phyloP scores from a whole-genome alignment of 2,797 vertebrate species.

The Bradypus variegatus region DNA sequence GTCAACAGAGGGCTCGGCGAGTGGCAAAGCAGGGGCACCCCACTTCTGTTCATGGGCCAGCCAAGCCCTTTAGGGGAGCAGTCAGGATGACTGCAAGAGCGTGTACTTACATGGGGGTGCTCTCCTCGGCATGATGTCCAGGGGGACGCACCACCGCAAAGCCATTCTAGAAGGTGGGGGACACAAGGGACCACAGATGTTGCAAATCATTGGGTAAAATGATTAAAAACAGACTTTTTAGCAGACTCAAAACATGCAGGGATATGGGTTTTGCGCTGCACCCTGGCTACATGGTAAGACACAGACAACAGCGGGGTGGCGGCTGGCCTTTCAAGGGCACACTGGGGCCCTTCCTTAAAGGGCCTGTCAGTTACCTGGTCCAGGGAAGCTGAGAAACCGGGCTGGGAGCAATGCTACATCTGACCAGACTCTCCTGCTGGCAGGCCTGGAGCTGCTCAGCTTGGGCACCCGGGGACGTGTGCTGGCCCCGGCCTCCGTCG shows the following conservation, averaged over 20 bases:
- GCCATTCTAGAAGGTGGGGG: slow-evolving; percentile 79
- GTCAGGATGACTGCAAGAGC: too few species aligned
- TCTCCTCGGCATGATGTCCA: slow-evolving; percentile 96
- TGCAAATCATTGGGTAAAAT: neutral
- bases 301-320: fast-evolving
- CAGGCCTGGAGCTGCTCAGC: too few species aligned
- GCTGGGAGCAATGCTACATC: too few species aligned
- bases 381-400: too few species aligned
- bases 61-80: too few species aligned
- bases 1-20: neutral
- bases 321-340: fast-evolving
- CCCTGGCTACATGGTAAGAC: neutral
- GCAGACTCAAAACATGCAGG: fast-evolving
- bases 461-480: too few species aligned
- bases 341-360: neutral
- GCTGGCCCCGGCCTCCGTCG: neutral
- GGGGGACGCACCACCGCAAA: slow-evolving; percentile 96
- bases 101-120: slow-evolving; percentile 91
- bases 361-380: too few species aligned
- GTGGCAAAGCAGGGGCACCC: neutral
- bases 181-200: neutral
- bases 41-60: too few species aligned
- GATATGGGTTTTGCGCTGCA: fast-evolving
- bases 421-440: too few species aligned
- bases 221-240: fast-evolving